A percentile compares a stretch with the other conserved stretches of the same genome.
Conservation (phyloP, 1,140 invertebrate species). For the Acromyrmex echinatior region DNA sequence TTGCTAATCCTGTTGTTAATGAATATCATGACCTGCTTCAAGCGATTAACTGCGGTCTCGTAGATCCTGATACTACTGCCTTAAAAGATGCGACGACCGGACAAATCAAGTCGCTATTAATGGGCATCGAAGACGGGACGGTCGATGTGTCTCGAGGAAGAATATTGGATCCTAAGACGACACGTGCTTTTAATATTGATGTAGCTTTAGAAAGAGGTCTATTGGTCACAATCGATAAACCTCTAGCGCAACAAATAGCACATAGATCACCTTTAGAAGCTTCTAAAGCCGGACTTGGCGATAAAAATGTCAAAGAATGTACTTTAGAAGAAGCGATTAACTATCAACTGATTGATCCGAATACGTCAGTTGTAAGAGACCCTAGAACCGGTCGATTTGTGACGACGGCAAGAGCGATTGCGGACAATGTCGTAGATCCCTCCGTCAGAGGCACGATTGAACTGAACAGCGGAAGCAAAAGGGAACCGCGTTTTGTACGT, state of each 20-base stretch:
- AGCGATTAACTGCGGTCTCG: slow-evolving; percentile 91
- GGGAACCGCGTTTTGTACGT: slow-evolving; percentile 88
- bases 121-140: slow-evolving; percentile 93
- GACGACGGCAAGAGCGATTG: slow-evolving; percentile 90
- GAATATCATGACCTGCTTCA: slow-evolving; percentile 91
- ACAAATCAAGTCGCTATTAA: slow-evolving; percentile 90
- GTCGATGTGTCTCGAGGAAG: slow-evolving; percentile 92
- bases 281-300: slow-evolving; percentile 36
- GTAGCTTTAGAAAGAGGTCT: slow-evolving; percentile 91
- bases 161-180: slow-evolving; percentile 93
- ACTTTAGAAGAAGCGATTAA: slow-evolving; percentile 93
- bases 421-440: slow-evolving; percentile 91
- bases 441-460: slow-evolving; percentile 90
- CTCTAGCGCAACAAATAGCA: slow-evolving; percentile 86
- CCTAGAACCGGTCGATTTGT: slow-evolving; percentile 91
- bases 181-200: slow-evolving; percentile 91
- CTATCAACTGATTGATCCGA: slow-evolving; percentile 92
- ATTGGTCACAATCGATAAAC: slow-evolving; percentile 91
- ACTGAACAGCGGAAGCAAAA: slow-evolving; percentile 87
- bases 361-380: slow-evolving; percentile 92
- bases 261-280: slow-evolving; percentile 72
- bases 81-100: slow-evolving; percentile 92
- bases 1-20: slow-evolving; percentile 91
- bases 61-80: slow-evolving; percentile 92
- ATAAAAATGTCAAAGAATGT: slow-evolving; percentile 87